Conservation (phyloP, 1,140 invertebrate species). For the Heliconius nattereri region DNA sequence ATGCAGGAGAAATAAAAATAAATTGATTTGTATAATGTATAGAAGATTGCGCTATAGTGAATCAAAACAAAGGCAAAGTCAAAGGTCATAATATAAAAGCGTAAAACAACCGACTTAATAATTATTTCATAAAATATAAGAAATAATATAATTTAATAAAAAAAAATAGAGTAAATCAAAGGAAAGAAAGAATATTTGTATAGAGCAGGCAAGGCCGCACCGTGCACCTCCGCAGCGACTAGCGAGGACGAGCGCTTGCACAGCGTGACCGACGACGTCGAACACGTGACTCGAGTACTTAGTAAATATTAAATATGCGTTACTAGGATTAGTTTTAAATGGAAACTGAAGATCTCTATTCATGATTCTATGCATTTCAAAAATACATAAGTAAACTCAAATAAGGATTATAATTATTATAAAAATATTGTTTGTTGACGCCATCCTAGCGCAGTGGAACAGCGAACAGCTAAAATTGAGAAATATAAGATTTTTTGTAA, state of each 20-base stretch:
- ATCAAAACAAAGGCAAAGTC: too few relatives aligned
- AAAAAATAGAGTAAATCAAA: background rate
- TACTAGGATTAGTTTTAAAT: background rate
- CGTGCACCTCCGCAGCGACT: background rate
- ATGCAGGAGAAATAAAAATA: too few relatives aligned
- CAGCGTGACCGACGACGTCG: background rate
- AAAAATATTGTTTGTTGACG: too few relatives aligned
- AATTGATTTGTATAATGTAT: too few relatives aligned
- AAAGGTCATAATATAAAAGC: too few relatives aligned
- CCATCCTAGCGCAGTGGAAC: too few relatives aligned
- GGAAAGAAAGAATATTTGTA: background rate
- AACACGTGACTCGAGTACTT: slow-evolving; percentile 5
- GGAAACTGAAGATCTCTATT: background rate
- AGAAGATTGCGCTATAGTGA: too few relatives aligned
- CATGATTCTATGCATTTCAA: background rate
- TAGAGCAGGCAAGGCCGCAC: background rate
- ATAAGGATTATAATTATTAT: too few relatives aligned
- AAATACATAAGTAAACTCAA: background rate
- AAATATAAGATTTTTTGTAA: too few relatives aligned
- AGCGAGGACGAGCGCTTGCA: background rate
- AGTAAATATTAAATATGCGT: background rate
- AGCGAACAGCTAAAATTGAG: too few relatives aligned
- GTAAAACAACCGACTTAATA: too few relatives aligned
- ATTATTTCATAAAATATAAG: too few relatives aligned
- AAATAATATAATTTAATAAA: background rate